These are phyloP conservation scores for Nothocercus nigrocapillus DNA, from an alignment of 2,113 vertebrate genomes.

Conservation along the genomic window DNA sequence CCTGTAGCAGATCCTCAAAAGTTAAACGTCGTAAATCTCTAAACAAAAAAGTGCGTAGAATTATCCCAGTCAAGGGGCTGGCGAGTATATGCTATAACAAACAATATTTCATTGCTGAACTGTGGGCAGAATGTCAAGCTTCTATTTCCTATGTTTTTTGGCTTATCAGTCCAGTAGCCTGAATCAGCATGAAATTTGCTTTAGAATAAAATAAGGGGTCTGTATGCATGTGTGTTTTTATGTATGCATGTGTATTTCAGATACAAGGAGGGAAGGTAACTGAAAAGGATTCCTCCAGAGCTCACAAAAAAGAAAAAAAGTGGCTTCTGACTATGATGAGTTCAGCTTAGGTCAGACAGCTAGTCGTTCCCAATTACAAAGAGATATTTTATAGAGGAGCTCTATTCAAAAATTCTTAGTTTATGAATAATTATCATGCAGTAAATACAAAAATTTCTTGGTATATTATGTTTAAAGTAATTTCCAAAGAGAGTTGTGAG, in stretches of 20 bases:
- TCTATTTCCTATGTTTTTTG: not conserved
- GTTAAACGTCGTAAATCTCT: not conserved
- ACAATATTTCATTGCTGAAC: not conserved
- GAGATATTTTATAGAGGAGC: not conserved
- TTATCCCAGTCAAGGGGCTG: not conserved
- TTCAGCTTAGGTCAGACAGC: not conserved
- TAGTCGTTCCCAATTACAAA: not conserved
- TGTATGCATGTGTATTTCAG: not conserved
- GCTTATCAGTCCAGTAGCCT: not conserved
- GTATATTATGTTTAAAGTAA: not conserved
- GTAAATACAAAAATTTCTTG: not conserved
- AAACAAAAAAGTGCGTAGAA: not conserved
- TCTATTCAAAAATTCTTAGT: not conserved
- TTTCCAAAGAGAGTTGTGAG: not conserved
- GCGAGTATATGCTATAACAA: not conserved
- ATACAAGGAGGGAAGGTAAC: not conserved
- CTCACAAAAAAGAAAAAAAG: not conserved
- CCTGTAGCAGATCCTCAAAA: not conserved
- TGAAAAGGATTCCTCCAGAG: not conserved
- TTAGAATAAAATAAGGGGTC: not conserved
- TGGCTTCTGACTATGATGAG: not conserved
- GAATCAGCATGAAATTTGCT: not conserved
- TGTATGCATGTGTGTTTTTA: not conserved
- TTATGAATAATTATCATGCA: not conserved
- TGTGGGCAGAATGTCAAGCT: not conserved